A percentile compares a stretch with the other conserved stretches of the same genome.
These are phyloP conservation scores for Chesias legatella DNA, from an alignment of 2,888 invertebrate genomes.

Conservation along the genomic window DNA sequence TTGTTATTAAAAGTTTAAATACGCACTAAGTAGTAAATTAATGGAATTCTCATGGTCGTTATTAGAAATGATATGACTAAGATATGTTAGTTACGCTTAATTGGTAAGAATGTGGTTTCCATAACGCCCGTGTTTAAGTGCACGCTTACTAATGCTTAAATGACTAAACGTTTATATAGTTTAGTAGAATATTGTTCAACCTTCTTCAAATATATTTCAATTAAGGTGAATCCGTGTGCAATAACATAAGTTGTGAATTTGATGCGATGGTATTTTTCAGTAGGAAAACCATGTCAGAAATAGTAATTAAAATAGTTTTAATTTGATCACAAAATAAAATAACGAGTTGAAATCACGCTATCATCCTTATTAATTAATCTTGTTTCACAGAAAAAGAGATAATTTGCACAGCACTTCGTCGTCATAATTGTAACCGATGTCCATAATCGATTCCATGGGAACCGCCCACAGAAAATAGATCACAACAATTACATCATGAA, in stretches of 20 bases:
- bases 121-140: conserved; percentile 14
- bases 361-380: neutral
- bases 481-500: conserved; percentile 21
- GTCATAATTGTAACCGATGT: neutral
- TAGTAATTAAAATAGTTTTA: no score
- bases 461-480: conserved; percentile 13
- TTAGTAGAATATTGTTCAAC: no score
- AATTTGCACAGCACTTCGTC: neutral
- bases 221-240: no score
- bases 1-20: conserved; percentile 16
- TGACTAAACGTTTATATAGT: no score
- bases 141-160: conserved; percentile 5
- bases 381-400: neutral
- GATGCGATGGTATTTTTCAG: no score
- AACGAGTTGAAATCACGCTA: conserved; percentile 4
- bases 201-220: no score
- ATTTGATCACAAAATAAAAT: neutral
- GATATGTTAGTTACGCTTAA: conserved; percentile 10
- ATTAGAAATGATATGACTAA: conserved; percentile 26
- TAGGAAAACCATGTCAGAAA: no score
- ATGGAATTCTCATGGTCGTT: conserved; percentile 23
- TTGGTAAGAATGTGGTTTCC: conserved; percentile 11
- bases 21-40: conserved; percentile 16
- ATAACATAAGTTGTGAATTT: no score
- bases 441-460: conserved; percentile 10